These are phyloP conservation scores for Lateolabrax maculatus DNA, from an alignment of 2,797 vertebrate species.

Conservation along the genomic window DNA sequence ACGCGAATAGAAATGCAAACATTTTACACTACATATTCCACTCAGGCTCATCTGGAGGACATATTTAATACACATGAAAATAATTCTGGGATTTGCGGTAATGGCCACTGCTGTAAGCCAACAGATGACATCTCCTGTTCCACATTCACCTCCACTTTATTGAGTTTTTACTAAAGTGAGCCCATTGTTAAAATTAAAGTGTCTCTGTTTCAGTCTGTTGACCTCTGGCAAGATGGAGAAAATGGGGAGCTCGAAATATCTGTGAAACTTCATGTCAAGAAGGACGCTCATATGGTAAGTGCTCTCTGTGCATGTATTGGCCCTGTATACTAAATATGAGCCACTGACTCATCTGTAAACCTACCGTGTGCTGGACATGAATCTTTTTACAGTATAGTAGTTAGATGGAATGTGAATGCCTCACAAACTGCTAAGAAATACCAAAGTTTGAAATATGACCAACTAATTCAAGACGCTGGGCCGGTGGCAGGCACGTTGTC, in stretches of 20 bases:
- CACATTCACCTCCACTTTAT: background rate
- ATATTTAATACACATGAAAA: background rate
- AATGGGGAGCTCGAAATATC: constrained; percentile 88
- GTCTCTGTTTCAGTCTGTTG: constrained; percentile 81
- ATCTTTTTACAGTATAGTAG: background rate
- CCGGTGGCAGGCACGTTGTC: background rate
- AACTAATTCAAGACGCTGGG: background rate
- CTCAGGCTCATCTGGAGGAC: background rate
- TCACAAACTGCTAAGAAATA: background rate
- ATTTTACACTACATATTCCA: background rate
- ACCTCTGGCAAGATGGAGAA: constrained; percentile 90
- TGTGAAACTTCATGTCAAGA: constrained; percentile 89
- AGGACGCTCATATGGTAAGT: constrained; percentile 92
- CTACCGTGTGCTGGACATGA: background rate
- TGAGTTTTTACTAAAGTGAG: background rate
- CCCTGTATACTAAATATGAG: background rate
- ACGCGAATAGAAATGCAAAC: background rate
- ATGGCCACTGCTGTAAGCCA: background rate
- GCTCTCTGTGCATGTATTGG: background rate
- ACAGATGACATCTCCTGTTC: background rate
- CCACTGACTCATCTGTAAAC: background rate
- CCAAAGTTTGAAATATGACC: background rate
- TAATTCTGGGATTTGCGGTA: background rate
- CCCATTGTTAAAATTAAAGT: background rate
- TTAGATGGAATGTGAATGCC: background rate